Evolutionary conservation across 2,113 vertebrate genomes (phyloP).

Genomic region (Passer montanus): DNA sequence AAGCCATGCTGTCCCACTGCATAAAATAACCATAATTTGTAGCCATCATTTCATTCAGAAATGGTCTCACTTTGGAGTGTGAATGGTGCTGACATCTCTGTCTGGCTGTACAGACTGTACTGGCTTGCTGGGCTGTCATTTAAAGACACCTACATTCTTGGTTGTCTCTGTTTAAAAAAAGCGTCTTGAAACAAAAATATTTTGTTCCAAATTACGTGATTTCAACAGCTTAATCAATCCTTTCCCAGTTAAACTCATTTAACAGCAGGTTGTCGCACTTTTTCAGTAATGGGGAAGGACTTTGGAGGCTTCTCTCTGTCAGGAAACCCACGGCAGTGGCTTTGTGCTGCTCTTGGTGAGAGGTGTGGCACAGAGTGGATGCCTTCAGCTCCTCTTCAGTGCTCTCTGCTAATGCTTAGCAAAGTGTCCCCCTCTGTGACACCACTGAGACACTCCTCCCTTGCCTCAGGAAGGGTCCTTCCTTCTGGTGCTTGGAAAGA

Average conservation of each 20-base stretch:
- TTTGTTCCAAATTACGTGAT: neutral
- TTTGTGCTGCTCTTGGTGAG: neutral
- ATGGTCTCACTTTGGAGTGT: neutral
- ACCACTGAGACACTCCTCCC: neutral
- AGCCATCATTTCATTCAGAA: neutral
- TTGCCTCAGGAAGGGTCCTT: neutral
- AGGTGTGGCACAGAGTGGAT: neutral
- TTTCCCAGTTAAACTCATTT: neutral
- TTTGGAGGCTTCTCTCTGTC: rapidly evolving
- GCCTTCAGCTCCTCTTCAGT: neutral
- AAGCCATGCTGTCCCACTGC: neutral
- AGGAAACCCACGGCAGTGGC: rapidly evolving
- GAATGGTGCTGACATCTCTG: neutral
- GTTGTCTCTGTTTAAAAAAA: neutral
- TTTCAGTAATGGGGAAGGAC: neutral
- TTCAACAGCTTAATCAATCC: neutral
- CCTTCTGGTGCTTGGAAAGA: neutral
- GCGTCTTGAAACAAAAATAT: neutral
- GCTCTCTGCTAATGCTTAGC: rapidly evolving
- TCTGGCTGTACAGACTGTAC: neutral
- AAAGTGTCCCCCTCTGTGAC: neutral
- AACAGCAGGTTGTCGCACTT: neutral
- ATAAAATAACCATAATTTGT: neutral
- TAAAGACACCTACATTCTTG: neutral
- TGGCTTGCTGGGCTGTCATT: neutral